A percentile compares a stretch with the other conserved stretches of the same genome.
These are phyloP conservation scores for Acleris cristana DNA, from an alignment of 2,888 invertebrate genomes.

Conservation along the genomic window DNA sequence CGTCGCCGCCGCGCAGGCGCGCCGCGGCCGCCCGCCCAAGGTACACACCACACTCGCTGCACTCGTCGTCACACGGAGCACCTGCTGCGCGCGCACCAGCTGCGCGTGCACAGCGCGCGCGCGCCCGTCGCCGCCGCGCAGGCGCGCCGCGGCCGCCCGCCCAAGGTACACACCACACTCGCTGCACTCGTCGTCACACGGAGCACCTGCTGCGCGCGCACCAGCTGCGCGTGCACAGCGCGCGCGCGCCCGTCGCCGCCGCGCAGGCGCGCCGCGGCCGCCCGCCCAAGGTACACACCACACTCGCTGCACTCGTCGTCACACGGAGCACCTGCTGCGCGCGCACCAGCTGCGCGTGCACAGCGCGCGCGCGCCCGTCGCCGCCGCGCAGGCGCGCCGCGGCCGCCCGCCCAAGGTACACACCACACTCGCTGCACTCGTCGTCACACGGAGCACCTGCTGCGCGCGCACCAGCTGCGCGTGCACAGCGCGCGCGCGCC, in stretches of 20 bases:
- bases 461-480: constrained; percentile 62
- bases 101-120: constrained; percentile 64
- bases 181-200: constrained; percentile 68
- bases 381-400: constrained; percentile 14
- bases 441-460: constrained; percentile 69
- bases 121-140: constrained; percentile 17
- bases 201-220: constrained; percentile 75
- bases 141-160: constrained; percentile 33
- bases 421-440: neutral
- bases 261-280: constrained; percentile 25
- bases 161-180: constrained; percentile 39
- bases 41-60: constrained; percentile 17
- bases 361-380: constrained; percentile 45
- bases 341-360: constrained; percentile 64
- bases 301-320: neutral
- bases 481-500: constrained; percentile 57
- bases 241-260: constrained; percentile 39
- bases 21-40: constrained; percentile 41
- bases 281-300: constrained; percentile 41
- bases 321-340: constrained; percentile 74
- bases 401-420: constrained; percentile 42
- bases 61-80: constrained; percentile 78
- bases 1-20: constrained; percentile 11
- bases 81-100: constrained; percentile 74
- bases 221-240: constrained; percentile 71